Evolutionary conservation across 2,888 invertebrate species (phyloP).

Genomic region (Chalcis sispes): DNA sequence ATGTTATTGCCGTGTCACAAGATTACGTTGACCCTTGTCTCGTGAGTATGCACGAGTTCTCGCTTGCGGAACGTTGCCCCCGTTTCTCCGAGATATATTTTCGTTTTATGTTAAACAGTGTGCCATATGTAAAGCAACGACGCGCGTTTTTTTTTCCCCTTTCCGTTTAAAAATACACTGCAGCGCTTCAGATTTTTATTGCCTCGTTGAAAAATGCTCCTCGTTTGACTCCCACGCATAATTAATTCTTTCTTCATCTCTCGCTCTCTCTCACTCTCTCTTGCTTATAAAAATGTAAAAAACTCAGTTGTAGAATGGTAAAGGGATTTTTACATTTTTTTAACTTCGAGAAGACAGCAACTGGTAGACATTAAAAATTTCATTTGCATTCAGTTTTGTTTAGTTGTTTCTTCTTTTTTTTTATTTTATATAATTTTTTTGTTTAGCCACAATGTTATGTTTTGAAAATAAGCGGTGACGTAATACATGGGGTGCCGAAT

Average conservation of each 20-base stretch:
- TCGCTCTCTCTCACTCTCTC: too few relatives aligned
- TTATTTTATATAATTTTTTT: too few relatives aligned
- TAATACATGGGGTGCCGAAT: background rate
- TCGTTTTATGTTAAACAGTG: slow-evolving; percentile 22
- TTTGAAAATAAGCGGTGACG: slow-evolving; percentile 14
- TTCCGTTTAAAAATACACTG: slow-evolving; percentile 13
- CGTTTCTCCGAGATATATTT: slow-evolving; percentile 11
- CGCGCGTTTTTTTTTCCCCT: background rate
- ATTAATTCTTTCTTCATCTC: too few relatives aligned
- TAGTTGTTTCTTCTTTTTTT: slow-evolving; percentile 5
- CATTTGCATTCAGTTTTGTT: background rate
- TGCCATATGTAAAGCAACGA: slow-evolving; percentile 3
- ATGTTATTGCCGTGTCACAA: background rate
- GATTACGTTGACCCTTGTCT: background rate
- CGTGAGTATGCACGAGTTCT: background rate
- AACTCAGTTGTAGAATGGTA: too few relatives aligned
- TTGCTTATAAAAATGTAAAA: too few relatives aligned
- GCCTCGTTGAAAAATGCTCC: background rate
- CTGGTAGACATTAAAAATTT: slow-evolving; percentile 1
- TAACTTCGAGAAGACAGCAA: background rate
- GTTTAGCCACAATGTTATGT: background rate
- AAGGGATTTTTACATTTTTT: too few relatives aligned
- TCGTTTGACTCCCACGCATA: background rate
- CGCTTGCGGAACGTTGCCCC: slow-evolving; percentile 18
- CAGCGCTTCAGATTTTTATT: slow-evolving; percentile 4